A percentile compares a stretch with the other conserved stretches of the same genome.
Evolutionary conservation across 2,797 vertebrate genomes (phyloP).

Genomic region (Cetoscarus ocellatus): DNA sequence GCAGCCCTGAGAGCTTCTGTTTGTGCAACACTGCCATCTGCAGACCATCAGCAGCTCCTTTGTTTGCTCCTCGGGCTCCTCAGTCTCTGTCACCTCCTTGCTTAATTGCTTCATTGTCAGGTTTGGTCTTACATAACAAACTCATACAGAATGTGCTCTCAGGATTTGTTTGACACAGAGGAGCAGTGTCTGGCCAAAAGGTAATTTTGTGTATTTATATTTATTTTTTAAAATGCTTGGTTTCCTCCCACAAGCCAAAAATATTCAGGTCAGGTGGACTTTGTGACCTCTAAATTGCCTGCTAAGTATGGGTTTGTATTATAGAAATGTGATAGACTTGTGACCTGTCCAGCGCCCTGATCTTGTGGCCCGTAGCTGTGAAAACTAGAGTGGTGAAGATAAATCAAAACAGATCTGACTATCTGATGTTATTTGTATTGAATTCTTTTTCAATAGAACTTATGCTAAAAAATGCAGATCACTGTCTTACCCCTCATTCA

Average conservation of each 20-base stretch:
- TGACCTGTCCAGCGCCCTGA: conserved; percentile 13
- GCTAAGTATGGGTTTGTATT: conserved; percentile 21
- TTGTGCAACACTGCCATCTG: conserved; percentile 75
- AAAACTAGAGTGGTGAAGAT: too few relatives aligned
- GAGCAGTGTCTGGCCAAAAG: conserved; percentile 44
- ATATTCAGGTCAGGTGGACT: conserved; percentile 51
- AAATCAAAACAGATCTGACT: too few relatives aligned
- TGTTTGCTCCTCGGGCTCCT: conserved; percentile 20
- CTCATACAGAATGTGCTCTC: conserved; percentile 51
- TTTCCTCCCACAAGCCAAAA: conserved; percentile 60
- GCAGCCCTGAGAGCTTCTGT: conserved; percentile 2
- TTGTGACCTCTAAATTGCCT: conserved; percentile 54
- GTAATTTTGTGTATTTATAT: conserved; percentile 68
- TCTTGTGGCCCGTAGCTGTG: conserved; percentile 8
- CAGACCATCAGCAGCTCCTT: conserved; percentile 24
- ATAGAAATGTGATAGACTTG: conserved; percentile 17
- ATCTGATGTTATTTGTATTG: too few relatives aligned
- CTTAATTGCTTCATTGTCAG: conserved; percentile 28
- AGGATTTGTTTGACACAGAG: conserved; percentile 57
- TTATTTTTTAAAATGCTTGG: conserved; percentile 44
- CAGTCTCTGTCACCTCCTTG: neutral
- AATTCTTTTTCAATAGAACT: too few relatives aligned
- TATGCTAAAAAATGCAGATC: too few relatives aligned
- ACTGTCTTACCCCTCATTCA: too few relatives aligned
- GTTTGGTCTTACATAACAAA: conserved; percentile 43